Percentiles rank a stretch among this genome's conserved stretches.
Conservation (phyloP, 2,113 vertebrate species). For the Saimiri boliviensis region DNA sequence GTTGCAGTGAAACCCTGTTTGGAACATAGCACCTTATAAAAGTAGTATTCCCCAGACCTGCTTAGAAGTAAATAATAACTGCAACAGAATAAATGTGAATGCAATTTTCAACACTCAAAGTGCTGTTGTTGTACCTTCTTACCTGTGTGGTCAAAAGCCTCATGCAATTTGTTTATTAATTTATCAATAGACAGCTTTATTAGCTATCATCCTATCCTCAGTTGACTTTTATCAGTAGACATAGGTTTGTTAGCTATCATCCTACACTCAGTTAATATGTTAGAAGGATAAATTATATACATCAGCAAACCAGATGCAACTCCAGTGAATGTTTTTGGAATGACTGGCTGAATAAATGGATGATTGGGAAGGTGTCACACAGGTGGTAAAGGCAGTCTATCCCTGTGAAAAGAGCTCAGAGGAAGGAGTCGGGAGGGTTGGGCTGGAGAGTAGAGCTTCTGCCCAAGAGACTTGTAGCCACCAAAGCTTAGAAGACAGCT, state of each 20-base stretch:
- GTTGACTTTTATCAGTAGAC: neutral
- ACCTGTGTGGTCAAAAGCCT: neutral
- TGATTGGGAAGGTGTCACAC: neutral
- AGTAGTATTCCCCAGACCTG: neutral
- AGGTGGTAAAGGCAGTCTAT: accelerated
- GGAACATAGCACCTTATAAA: neutral
- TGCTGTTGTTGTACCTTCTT: neutral
- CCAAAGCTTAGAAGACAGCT: neutral
- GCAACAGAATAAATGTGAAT: neutral
- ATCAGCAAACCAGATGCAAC: neutral
- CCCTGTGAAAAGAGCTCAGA: neutral
- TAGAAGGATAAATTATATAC: neutral
- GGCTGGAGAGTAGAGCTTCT: accelerated
- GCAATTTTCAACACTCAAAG: neutral
- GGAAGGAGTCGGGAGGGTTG: no score
- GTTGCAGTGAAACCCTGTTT: neutral
- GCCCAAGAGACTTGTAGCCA: neutral
- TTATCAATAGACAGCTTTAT: neutral
- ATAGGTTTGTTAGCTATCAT: neutral
- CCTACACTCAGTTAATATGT: neutral
- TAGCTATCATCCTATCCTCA: neutral
- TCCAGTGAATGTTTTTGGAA: neutral
- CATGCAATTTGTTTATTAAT: neutral
- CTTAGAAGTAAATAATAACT: neutral
- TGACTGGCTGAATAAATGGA: neutral